Base-by-base conservation (phyloP, 2,888 invertebrate species). In the Coleophora deauratella region DNA sequence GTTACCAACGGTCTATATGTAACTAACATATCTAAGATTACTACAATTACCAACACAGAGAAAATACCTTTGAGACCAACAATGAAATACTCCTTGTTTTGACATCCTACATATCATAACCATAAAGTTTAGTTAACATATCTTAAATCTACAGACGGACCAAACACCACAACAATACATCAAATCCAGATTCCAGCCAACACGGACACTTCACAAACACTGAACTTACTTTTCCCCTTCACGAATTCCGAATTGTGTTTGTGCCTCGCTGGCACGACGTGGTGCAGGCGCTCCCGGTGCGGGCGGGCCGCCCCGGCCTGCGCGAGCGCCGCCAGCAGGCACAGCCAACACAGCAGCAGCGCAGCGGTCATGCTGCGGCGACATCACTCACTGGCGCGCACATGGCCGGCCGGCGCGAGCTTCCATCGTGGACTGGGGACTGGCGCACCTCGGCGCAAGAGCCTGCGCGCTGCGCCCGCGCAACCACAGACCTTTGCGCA, bases 171-270 rank as follows among this genome's bases (percentile, higher is more conserved):
- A 53, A 21, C 21, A 21, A 21, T 21, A 21, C 6, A 3, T 21
- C 21, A 21, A 21, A 21, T 21, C 21, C 21, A 21, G n/a, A n/a
- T n/a, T n/a, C 11, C 13, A 21, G 13, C 10, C 10, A 21, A 10
- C 34, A 12, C 14, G 27, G 27, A 21, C 31, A 38, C 21, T 21
- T 21, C 21, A 21, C 21, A 21, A 59, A 21, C 21, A 64, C 61
- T 58, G 57, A 54, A 90, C 92, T 91, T 89, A 92, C 92, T 92
- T 80, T 92, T 92, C 73, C 92, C 92, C 77, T 91, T 92, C 72
- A 92, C 91, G 72, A 92, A 92, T 71, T 91, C 91, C 56, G 91
- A 90, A 59, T 36, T 11, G 28, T 86, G 76, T 57, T 77, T 76
- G 57, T 79, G 73, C 41, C 74, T 66, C 46, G 71, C 59, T 52